Evolutionary conservation across 2,113 vertebrate species (phyloP).

Genomic region (Varanus komodoensis): DNA sequence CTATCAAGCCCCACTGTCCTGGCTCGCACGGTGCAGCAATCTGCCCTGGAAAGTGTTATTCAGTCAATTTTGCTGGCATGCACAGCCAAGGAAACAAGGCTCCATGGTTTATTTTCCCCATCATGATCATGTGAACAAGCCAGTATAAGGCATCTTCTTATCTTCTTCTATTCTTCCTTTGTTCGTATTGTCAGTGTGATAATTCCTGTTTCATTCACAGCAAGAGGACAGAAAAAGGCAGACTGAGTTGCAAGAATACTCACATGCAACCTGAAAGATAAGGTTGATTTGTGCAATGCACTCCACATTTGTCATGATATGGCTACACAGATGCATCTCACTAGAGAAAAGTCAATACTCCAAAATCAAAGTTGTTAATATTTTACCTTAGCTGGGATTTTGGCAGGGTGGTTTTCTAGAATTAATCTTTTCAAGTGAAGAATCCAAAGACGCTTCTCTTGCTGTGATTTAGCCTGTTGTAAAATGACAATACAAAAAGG

Average conservation of each 20-base stretch:
- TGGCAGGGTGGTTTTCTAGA: slow-evolving; percentile 97
- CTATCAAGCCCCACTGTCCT: too few relatives aligned
- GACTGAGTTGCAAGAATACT: neutral
- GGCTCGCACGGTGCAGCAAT: too few relatives aligned
- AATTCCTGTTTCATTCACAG: neutral
- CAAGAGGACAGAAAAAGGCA: neutral
- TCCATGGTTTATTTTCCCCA: too few relatives aligned
- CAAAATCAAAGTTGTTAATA: neutral
- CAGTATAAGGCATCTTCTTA: too few relatives aligned
- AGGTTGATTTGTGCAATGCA: neutral
- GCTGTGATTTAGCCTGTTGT: slow-evolving; percentile 92
- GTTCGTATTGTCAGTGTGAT: neutral
- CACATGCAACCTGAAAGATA: neutral
- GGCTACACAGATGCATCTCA: neutral
- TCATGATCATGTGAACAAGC: too few relatives aligned
- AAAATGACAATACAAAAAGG: neutral
- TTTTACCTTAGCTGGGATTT: slow-evolving; percentile 97
- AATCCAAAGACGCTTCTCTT: slow-evolving; percentile 98
- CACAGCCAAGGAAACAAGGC: too few relatives aligned
- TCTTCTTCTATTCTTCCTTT: neutral
- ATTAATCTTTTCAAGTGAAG: slow-evolving; percentile 97
- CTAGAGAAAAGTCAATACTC: neutral
- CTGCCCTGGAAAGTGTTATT: too few relatives aligned
- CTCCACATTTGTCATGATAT: neutral
- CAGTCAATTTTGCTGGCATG: too few relatives aligned